A percentile compares a stretch with the other conserved stretches of the same genome.
phyloP scores from a whole-genome alignment of 2,888 invertebrate genomes.

The Prenolepis imparis region DNA sequence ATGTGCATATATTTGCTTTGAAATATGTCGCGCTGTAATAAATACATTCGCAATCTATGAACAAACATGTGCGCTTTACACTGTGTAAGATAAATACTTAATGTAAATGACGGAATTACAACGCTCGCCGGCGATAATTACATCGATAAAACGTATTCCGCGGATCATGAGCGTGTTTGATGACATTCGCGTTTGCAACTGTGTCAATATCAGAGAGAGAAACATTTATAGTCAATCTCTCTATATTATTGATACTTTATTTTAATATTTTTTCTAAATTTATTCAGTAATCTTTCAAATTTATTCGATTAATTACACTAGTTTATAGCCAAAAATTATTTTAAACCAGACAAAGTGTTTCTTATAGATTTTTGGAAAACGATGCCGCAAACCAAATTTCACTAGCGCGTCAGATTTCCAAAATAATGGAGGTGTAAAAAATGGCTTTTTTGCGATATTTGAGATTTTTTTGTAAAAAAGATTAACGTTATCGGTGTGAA shows the following conservation, averaged over 20 bases:
- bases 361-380: too few relatives aligned
- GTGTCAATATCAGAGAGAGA: neutral
- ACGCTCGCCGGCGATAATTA: conserved; percentile 38
- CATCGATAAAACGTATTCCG: conserved; percentile 40
- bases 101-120: conserved; percentile 50
- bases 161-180: conserved; percentile 6
- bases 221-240: neutral
- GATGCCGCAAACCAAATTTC: too few relatives aligned
- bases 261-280: neutral
- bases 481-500: too few relatives aligned
- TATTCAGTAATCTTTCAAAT: neutral
- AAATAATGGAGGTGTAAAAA: too few relatives aligned
- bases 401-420: too few relatives aligned
- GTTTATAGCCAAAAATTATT: too few relatives aligned
- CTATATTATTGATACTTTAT: neutral
- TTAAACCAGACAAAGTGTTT: too few relatives aligned
- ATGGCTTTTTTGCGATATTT: too few relatives aligned
- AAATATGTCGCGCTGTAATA: conserved; percentile 35
- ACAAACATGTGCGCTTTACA: conserved; percentile 42
- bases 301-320: neutral
- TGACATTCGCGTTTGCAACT: neutral
- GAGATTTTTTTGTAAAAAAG: too few relatives aligned
- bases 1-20: conserved; percentile 21
- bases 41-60: conserved; percentile 38
- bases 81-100: conserved; percentile 45